phyloP scores from a whole-genome alignment of 2,797 vertebrate genomes.

The Molossus alvarezi region DNA sequence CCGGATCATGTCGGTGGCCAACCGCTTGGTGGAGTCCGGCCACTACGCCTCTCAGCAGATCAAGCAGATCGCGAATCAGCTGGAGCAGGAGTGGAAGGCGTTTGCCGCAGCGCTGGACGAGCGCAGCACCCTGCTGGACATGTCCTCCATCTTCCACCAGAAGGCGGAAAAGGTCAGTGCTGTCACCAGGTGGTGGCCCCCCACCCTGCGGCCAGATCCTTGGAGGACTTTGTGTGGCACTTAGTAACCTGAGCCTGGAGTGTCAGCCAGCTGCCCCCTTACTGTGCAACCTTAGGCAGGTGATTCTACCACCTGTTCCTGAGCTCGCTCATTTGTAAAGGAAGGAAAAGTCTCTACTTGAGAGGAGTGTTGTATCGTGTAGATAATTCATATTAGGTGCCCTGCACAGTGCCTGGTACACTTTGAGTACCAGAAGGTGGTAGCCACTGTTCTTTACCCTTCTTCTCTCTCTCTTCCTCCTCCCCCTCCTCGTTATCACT shows the following conservation, averaged over 20 bases:
- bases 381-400: fast-evolving
- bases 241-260: neutral
- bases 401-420: too few relatives aligned
- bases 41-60: slow-evolving; percentile 99
- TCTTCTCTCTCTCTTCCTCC: fast-evolving
- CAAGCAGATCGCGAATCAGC: slow-evolving; percentile 97
- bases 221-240: fast-evolving
- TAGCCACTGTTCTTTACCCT: neutral
- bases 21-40: slow-evolving; percentile 97
- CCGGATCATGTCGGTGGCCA: slow-evolving; percentile 99
- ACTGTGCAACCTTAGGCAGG: neutral
- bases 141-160: slow-evolving; percentile 98
- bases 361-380: neutral
- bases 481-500: neutral
- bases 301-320: neutral
- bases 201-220: fast-evolving
- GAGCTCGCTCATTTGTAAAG: neutral
- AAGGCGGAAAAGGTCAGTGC: slow-evolving; percentile 97
- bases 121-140: slow-evolving; percentile 97
- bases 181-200: fast-evolving
- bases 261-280: neutral
- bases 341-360: neutral
- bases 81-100: slow-evolving; percentile 99
- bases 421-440: neutral
- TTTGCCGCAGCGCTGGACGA: slow-evolving; percentile 98